Conservation (phyloP, 2,888 invertebrate species). For the Chouioia cunea region DNA sequence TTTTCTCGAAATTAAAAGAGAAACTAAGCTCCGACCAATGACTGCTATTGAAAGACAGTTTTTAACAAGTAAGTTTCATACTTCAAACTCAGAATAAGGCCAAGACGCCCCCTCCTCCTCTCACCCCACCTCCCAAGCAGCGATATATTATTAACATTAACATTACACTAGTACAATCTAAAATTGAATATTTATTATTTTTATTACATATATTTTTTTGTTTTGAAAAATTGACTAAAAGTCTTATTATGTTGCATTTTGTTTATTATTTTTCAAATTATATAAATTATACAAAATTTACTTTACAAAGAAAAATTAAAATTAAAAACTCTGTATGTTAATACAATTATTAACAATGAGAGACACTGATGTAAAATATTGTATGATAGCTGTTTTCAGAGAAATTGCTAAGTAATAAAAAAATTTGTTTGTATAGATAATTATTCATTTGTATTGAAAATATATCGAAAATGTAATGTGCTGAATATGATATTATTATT, state of each 20-base stretch:
- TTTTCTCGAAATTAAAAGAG: conserved; percentile 30
- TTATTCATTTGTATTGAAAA: conserved; percentile 42
- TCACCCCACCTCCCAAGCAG: too few species aligned
- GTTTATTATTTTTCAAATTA: too few species aligned
- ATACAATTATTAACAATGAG: conserved; percentile 8
- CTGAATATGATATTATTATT: neutral
- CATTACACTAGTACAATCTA: conserved; percentile 26
- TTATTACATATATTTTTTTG: neutral
- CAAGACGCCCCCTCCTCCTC: conserved; percentile 42
- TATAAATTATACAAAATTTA: too few species aligned
- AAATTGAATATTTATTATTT: conserved; percentile 20
- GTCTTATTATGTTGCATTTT: too few species aligned
- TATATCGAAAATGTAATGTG: conserved; percentile 18
- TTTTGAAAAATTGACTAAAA: too few species aligned
- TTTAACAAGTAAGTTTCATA: conserved; percentile 41
- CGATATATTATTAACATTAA: conserved; percentile 33
- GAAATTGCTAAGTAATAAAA: conserved; percentile 55
- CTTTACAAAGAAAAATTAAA: too few species aligned
- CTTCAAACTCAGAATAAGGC: conserved; percentile 46
- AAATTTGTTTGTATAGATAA: conserved; percentile 57
- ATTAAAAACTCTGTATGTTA: too few species aligned
- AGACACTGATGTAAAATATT: conserved; percentile 49
- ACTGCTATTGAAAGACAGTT: conserved; percentile 37
- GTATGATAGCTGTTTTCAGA: conserved; percentile 53
- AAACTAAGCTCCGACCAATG: conserved; percentile 42